phyloP scores from a whole-genome alignment of 2,888 invertebrate species.

The Drosophila anomalata region DNA sequence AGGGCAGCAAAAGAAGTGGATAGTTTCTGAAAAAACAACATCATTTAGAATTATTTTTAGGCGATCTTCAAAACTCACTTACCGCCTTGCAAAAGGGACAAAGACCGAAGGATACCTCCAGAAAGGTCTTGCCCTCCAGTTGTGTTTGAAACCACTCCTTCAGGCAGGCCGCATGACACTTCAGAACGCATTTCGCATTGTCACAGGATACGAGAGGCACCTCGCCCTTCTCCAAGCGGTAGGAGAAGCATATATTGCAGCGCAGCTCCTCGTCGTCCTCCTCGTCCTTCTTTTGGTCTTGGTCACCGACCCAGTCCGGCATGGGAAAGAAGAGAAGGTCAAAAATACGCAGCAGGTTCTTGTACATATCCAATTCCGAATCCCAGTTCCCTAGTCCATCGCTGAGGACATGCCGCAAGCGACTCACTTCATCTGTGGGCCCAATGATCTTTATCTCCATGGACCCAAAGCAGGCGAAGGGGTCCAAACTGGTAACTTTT shows the following conservation, averaged over 20 bases:
- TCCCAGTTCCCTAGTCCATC: constrained; percentile 82
- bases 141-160: constrained; percentile 82
- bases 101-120: constrained; percentile 81
- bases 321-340: constrained; percentile 83
- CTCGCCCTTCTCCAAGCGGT: constrained; percentile 76
- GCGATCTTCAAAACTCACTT: constrained; percentile 8
- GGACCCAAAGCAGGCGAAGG: constrained; percentile 77
- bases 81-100: constrained; percentile 84
- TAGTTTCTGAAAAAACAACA: constrained; percentile 75
- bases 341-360: constrained; percentile 82
- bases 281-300: constrained; percentile 31
- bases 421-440: constrained; percentile 80
- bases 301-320: constrained; percentile 51
- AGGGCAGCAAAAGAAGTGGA: constrained; percentile 82
- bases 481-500: constrained; percentile 79
- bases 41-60: too few species aligned
- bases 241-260: constrained; percentile 83
- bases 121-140: constrained; percentile 79
- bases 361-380: constrained; percentile 80
- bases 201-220: constrained; percentile 83
- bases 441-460: constrained; percentile 81
- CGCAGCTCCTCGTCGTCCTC: constrained; percentile 49
- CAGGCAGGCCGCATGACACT: constrained; percentile 81
- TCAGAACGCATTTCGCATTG: constrained; percentile 78
- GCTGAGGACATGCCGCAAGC: constrained; percentile 74